A percentile compares a stretch with the other conserved stretches of the same genome.
These are phyloP conservation scores for Gorsachius goisagi DNA, from an alignment of 2,113 vertebrate genomes.

Conservation along the genomic window DNA sequence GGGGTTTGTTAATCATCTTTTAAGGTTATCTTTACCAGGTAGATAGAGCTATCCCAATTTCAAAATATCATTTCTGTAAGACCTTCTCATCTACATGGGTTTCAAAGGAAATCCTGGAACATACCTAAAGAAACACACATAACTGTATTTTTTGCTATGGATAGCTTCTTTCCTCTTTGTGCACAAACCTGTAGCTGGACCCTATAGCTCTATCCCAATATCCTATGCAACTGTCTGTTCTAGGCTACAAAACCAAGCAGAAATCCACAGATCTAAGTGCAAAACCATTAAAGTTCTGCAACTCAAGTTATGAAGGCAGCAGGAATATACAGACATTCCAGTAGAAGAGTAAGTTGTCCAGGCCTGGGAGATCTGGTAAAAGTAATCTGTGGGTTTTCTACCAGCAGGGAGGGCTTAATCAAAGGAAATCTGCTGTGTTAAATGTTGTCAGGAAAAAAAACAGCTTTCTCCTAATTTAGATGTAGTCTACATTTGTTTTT, in stretches of 20 bases:
- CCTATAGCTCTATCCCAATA: not conserved
- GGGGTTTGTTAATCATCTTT: not conserved
- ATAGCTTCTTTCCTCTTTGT: not conserved
- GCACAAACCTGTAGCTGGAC: not conserved
- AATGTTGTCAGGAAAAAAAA: not conserved
- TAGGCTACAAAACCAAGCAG: not conserved
- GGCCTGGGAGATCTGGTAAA: not conserved
- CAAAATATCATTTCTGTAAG: not conserved
- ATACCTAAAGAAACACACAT: not conserved
- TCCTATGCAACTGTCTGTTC: not conserved
- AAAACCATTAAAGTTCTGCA: too few relatives aligned
- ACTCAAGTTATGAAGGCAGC: too few relatives aligned
- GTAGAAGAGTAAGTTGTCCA: not conserved
- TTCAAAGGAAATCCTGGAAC: not conserved
- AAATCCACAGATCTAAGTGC: not conserved
- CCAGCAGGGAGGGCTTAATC: not conserved
- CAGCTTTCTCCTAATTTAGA: not conserved
- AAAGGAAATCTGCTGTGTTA: not conserved
- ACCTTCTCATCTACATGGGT: not conserved
- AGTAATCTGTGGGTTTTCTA: not conserved
- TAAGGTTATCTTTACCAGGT: not conserved
- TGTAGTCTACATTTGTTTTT: not conserved
- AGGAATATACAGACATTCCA: not conserved
- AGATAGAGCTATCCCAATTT: not conserved
- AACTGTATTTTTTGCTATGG: not conserved